These are phyloP conservation scores for Margarornis squamiger DNA, from an alignment of 2,797 vertebrate genomes.

Conservation along the genomic window DNA sequence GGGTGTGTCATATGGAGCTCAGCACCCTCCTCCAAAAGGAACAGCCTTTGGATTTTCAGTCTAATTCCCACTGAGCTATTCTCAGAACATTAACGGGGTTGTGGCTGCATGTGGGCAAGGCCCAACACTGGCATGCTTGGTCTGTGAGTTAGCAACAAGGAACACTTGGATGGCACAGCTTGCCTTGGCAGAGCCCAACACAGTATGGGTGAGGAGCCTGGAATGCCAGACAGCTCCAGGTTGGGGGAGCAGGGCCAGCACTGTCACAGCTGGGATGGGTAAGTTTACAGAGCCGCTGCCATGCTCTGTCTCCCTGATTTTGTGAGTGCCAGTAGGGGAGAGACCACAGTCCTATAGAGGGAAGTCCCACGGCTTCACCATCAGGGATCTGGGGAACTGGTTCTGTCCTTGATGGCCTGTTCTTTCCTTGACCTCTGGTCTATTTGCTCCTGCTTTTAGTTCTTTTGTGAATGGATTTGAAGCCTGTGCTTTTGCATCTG, in stretches of 20 bases:
- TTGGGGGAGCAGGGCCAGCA: background rate
- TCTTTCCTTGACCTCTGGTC: background rate
- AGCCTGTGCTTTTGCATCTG: slow-evolving; percentile 33
- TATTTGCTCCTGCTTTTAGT: slow-evolving; percentile 30
- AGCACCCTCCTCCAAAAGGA: background rate
- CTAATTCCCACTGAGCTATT: background rate
- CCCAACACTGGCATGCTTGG: background rate
- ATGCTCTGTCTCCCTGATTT: background rate
- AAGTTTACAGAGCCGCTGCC: background rate
- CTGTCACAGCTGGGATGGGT: background rate
- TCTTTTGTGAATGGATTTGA: slow-evolving; percentile 69
- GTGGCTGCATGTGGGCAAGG: background rate
- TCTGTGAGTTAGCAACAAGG: background rate
- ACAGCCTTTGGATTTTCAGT: background rate
- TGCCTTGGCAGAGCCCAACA: background rate
- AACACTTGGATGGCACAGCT: background rate
- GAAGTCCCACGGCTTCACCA: background rate
- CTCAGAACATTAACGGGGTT: background rate
- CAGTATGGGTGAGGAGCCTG: background rate
- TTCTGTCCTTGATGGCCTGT: background rate
- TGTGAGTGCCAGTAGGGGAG: background rate
- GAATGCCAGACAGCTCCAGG: background rate
- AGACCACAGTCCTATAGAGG: background rate
- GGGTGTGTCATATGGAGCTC: background rate
- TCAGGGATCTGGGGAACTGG: background rate